Evolutionary conservation across 2,888 invertebrate genomes (phyloP).

Genomic region (Creontiades dilutus): DNA sequence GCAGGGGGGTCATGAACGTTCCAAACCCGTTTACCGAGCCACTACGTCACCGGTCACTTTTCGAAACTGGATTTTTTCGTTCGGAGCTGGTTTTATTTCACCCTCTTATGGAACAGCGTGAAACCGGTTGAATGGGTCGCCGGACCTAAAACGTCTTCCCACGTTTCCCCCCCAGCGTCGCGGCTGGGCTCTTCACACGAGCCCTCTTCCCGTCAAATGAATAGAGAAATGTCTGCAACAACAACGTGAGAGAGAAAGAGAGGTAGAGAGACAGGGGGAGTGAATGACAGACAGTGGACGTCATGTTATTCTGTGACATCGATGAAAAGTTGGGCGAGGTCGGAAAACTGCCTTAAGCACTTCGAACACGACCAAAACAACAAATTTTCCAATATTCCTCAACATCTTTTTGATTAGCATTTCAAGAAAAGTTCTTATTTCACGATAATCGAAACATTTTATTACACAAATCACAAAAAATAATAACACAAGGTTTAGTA

Average conservation of each 20-base stretch:
- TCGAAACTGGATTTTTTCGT: constrained; percentile 34
- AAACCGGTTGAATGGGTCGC: constrained; percentile 47
- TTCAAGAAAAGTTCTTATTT: no score
- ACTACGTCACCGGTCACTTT: constrained; percentile 38
- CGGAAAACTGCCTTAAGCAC: no score
- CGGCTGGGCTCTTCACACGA: background rate
- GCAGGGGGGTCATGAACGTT: constrained; percentile 1
- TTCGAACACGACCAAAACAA: no score
- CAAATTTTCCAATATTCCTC: no score
- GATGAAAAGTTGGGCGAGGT: no score
- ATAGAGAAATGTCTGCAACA: background rate
- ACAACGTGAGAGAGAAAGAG: background rate
- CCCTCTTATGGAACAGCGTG: constrained; percentile 45
- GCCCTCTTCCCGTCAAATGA: background rate
- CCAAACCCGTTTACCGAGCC: constrained; percentile 6
- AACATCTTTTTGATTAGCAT: no score
- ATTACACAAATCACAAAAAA: no score
- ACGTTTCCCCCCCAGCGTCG: constrained; percentile 28
- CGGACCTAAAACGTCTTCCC: constrained; percentile 38
- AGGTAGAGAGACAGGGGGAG: no score
- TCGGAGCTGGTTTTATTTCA: constrained; percentile 50
- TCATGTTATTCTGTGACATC: no score
- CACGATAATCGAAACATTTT: no score
- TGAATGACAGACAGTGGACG: no score
- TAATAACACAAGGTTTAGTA: no score